These are phyloP conservation scores for Salminus brasiliensis DNA, from an alignment of 2,113 vertebrate species.

Conservation along the genomic window DNA sequence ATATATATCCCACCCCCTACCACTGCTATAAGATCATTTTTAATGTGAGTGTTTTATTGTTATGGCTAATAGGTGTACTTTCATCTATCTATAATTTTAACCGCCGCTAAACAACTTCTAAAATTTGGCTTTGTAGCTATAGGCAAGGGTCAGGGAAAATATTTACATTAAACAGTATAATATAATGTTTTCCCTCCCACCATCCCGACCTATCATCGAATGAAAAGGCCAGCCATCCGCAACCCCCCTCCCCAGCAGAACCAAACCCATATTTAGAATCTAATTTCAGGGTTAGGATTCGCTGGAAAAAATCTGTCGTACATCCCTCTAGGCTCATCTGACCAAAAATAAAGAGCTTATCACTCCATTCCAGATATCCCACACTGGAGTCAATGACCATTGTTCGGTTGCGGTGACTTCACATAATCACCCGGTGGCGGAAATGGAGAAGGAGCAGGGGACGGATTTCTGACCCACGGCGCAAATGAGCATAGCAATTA, in stretches of 20 bases:
- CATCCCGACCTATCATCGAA: too few species aligned
- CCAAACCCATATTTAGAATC: slow-evolving; percentile 4
- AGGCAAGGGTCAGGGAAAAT: too few species aligned
- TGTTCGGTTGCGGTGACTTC: slow-evolving; percentile 14
- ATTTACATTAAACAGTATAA: too few species aligned
- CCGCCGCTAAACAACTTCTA: too few species aligned
- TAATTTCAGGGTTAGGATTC: neutral
- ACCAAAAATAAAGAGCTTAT: slow-evolving; percentile 25
- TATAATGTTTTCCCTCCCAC: too few species aligned
- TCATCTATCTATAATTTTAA: too few species aligned
- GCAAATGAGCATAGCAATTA: neutral
- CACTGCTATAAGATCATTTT: too few species aligned
- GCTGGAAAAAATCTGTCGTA: neutral
- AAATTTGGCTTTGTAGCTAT: too few species aligned
- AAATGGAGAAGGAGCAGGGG: neutral
- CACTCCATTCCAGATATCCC: slow-evolving; percentile 5
- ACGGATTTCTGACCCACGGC: neutral
- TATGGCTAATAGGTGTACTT: too few species aligned
- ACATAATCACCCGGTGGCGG: neutral
- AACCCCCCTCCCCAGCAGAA: neutral
- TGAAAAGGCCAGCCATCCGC: neutral
- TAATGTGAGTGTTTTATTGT: too few species aligned
- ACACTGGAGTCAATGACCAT: neutral
- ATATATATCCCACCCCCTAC: too few species aligned
- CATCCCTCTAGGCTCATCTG: neutral